A percentile compares a stretch with the other conserved stretches of the same genome.
These are phyloP conservation scores for Steinernema scapterisci DNA, from an alignment of 2,888 invertebrate genomes.

Conservation along the genomic window DNA sequence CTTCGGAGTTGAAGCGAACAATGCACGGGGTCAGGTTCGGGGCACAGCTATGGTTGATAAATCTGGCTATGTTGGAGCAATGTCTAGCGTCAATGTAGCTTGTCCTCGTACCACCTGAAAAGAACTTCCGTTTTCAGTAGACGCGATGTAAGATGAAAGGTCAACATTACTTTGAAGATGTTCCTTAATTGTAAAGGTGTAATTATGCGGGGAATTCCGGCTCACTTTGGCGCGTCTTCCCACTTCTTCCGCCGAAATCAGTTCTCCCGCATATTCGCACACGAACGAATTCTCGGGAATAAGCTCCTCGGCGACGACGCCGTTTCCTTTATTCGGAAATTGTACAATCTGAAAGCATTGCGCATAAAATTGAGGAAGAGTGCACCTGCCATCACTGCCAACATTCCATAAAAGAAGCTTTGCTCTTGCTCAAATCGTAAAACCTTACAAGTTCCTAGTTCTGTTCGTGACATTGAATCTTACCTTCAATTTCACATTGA, in stretches of 20 bases:
- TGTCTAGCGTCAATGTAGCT: conserved; percentile 51
- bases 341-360: background rate
- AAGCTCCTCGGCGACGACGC: conserved; percentile 44
- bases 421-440: no score
- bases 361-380: no score
- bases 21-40: conserved; percentile 55
- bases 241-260: conserved; percentile 56
- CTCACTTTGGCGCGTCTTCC: conserved; percentile 35
- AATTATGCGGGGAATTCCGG: conserved; percentile 48
- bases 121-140: background rate
- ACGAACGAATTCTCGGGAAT: conserved; percentile 52
- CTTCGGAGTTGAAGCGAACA: conserved; percentile 48
- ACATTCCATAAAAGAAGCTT: no score
- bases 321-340: conserved; percentile 46
- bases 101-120: conserved; percentile 25
- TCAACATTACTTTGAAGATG: conserved; percentile 40
- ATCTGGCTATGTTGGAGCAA: conserved; percentile 57
- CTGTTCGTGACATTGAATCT: background rate
- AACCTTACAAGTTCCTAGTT: background rate
- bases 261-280: conserved; percentile 54
- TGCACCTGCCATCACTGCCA: no score
- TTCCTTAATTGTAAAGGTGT: conserved; percentile 56
- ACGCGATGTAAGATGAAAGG: background rate
- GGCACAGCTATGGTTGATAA: conserved; percentile 62
- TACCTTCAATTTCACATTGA: conserved; percentile 46